Percentiles rank a stretch among this genome's conserved stretches.
These are phyloP conservation scores for Pangasius krempfi DNA, from an alignment of 2,797 vertebrate species.

Conservation along the genomic window DNA sequence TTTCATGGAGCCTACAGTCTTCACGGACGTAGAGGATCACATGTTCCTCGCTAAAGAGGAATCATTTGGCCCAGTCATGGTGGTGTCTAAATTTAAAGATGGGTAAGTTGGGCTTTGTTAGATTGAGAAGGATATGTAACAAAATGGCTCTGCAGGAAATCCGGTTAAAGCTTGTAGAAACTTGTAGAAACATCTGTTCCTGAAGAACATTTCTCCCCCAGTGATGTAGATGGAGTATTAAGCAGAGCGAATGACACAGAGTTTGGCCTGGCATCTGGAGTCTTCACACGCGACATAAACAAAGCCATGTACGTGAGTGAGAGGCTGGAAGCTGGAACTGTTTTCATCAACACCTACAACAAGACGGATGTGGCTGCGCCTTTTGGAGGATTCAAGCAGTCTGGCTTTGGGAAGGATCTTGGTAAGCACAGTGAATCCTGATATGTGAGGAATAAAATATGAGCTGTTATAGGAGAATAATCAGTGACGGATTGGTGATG, in stretches of 20 bases:
- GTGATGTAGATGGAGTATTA: conserved; percentile 82
- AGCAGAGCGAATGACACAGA: conserved; percentile 84
- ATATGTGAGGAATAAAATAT: background rate
- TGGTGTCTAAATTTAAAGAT: conserved; percentile 93
- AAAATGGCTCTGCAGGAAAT: background rate
- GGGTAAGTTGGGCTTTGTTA: conserved; percentile 79
- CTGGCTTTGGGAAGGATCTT: conserved; percentile 89
- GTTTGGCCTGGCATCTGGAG: conserved; percentile 86
- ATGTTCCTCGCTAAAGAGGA: conserved; percentile 96
- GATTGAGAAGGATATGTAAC: background rate
- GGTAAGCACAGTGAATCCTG: conserved; percentile 70
- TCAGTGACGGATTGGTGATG: background rate
- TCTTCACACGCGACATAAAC: conserved; percentile 86
- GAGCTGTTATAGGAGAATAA: background rate
- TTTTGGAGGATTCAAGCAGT: conserved; percentile 90
- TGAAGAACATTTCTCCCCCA: conserved; percentile 45
- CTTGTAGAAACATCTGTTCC: background rate
- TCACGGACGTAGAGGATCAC: conserved; percentile 92
- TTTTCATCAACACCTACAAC: conserved; percentile 92
- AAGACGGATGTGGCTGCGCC: conserved; percentile 88
- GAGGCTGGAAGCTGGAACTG: conserved; percentile 83
- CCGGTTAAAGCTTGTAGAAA: background rate
- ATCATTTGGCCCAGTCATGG: conserved; percentile 96
- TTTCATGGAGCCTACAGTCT: conserved; percentile 97
- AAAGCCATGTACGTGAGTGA: conserved; percentile 88